Percentiles rank a stretch among this genome's conserved stretches.
Conservation (phyloP, 2,113 vertebrate species). For the Stictonetta naevosa region DNA sequence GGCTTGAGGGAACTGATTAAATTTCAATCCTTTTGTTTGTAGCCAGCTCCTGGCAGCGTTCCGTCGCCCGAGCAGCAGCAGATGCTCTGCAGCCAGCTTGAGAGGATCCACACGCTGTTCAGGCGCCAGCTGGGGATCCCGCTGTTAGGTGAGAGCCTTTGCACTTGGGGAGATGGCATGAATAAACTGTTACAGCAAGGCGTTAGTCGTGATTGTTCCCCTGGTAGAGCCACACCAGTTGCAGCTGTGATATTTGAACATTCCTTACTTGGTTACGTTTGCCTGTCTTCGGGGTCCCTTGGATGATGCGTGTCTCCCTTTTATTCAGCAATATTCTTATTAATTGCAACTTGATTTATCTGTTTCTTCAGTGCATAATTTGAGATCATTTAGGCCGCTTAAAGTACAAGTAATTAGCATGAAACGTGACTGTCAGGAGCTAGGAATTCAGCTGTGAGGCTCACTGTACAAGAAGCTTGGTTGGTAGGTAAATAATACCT, state of each 20-base stretch:
- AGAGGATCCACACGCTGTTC: constrained; percentile 91
- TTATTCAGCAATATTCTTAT: not conserved
- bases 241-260: not conserved
- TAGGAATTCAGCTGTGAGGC: not conserved
- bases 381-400: not conserved
- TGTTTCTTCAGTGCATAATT: not conserved
- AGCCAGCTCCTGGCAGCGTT: constrained; percentile 90
- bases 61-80: constrained; percentile 88
- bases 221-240: not conserved
- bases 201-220: not conserved
- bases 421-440: rapidly evolving
- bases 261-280: rapidly evolving
- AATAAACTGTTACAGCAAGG: not conserved
- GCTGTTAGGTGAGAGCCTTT: constrained; percentile 83
- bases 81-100: constrained; percentile 86
- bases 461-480: not conserved
- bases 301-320: not conserved
- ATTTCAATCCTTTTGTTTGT: constrained; percentile 35
- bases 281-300: not conserved
- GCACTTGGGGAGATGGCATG: rapidly evolving
- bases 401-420: not conserved
- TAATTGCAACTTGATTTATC: not conserved
- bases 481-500: rapidly evolving
- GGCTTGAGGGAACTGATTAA: not conserved
- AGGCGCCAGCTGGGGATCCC: constrained; percentile 92